Evolutionary conservation across 2,113 vertebrate genomes (phyloP), one percentile per base, ranked within the genome.

Genomic region (human): DNA sequence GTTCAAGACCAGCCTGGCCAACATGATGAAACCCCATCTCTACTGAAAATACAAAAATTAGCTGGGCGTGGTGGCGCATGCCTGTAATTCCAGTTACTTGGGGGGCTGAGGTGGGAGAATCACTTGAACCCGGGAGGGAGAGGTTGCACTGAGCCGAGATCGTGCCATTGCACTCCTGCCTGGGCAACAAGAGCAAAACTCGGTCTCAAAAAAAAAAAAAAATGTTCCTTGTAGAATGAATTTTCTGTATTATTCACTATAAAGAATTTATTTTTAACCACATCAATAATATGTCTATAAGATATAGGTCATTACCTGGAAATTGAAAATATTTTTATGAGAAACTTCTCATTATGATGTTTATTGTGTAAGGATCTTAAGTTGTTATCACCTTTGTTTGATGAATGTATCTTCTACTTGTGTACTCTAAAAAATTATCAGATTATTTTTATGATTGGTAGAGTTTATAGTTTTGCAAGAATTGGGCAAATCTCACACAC

Each of bases 241-340:
- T 78, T 89, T 82, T 94, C 45, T 86, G 59, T 25, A 57, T 64
- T 64, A 81, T 30, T 89, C 38, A 35, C 20, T 75, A 17, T 59
- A 86, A 55, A 82, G 66, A 38, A 61, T 95, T 80, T 90, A 20
- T 78, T 86, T 90, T 92, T 48, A 92, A 59, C 17, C 16, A 52
- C 48, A 76, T 95, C 38, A 52, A 6, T 84, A 86, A 32, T 80
- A 9, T 50, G 4, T 16, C 64, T 38, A 64, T 92, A 84, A 91
- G n/a, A 66, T 64, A 45, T 5, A 59, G 50, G 43, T 55, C 43
- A 92, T 61, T 91, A 38, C 68, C 35, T 80, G 55, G 48, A 35
- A 85, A 38, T 75, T 80, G 64, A 79, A 92, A 81, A 23, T 76
- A 22, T 23, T 96, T 97, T 92, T 84, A 83, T 92, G 72, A 43